Conservation (phyloP, 35 echinoderm and acorn worm genomes). For the Diadema setosum region DNA sequence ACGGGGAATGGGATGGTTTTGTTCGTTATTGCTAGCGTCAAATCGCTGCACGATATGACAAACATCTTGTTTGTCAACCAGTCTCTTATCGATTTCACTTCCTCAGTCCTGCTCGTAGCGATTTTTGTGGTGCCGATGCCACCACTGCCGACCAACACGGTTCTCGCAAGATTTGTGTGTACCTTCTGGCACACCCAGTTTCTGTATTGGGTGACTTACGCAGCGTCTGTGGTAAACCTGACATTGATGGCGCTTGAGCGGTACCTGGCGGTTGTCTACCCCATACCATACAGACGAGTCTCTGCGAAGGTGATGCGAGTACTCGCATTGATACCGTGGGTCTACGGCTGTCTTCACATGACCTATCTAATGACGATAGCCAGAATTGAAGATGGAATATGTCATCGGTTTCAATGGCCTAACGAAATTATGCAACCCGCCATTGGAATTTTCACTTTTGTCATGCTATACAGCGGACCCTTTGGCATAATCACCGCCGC, state of each 20-base stretch:
- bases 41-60: not conserved
- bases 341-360: not conserved
- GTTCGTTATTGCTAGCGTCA: not conserved
- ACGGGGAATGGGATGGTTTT: conserved; percentile 23
- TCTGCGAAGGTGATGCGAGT: not conserved
- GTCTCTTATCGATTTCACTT: conserved; percentile 58
- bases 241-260: conserved; percentile 58
- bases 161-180: conserved; percentile 37
- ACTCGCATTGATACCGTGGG: not conserved
- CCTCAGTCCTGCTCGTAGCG: conserved; percentile 32
- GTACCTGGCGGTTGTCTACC: conserved; percentile 45
- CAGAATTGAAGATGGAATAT: not conserved
- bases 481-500: no score
- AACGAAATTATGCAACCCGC: not conserved
- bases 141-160: not conserved
- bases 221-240: conserved; percentile 53
- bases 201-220: conserved; percentile 47
- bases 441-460: not conserved
- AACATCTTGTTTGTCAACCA: conserved; percentile 80
- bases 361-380: not conserved
- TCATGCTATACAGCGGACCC: not conserved
- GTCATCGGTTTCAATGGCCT: not conserved
- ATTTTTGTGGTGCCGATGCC: conserved; percentile 1
- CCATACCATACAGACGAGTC: conserved; percentile 15
- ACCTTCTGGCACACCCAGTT: conserved; percentile 47